Evolutionary conservation across 2,797 vertebrate species (phyloP).

Genomic region (Paramormyrops hopkinsi): DNA sequence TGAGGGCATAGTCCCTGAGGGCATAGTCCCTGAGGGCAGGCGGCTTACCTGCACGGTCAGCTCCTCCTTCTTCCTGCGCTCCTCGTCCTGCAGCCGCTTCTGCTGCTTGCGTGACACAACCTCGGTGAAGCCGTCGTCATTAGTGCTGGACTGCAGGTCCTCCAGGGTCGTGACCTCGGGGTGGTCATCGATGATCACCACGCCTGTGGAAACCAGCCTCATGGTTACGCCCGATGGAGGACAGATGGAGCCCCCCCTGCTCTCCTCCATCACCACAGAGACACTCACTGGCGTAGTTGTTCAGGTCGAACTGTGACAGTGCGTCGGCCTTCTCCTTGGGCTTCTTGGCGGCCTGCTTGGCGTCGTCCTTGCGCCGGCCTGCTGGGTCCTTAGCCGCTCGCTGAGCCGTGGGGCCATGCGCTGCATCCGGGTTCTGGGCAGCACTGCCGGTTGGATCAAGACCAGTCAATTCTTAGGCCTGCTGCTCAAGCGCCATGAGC

Average conservation of each 20-base stretch:
- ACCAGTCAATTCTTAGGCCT: constrained; percentile 37
- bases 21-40: not conserved
- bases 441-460: constrained; percentile 48
- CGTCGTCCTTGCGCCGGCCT: constrained; percentile 83
- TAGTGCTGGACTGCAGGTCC: constrained; percentile 85
- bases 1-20: not conserved
- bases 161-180: constrained; percentile 96
- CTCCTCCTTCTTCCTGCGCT: constrained; percentile 95
- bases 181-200: constrained; percentile 98
- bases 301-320: constrained; percentile 96
- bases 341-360: constrained; percentile 83
- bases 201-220: constrained; percentile 62
- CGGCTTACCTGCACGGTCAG: constrained; percentile 80
- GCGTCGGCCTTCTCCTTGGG: constrained; percentile 92
- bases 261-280: not conserved
- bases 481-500: constrained; percentile 63
- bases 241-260: not conserved
- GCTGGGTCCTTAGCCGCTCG: constrained; percentile 72
- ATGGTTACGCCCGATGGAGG: not conserved
- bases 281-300: constrained; percentile 96
- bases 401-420: constrained; percentile 51
- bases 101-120: constrained; percentile 98
- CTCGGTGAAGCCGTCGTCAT: constrained; percentile 95
- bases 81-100: constrained; percentile 95
- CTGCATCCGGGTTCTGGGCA: constrained; percentile 61